Conservation (phyloP, 2,797 vertebrate genomes). For the Aselliscus stoliczkanus region DNA sequence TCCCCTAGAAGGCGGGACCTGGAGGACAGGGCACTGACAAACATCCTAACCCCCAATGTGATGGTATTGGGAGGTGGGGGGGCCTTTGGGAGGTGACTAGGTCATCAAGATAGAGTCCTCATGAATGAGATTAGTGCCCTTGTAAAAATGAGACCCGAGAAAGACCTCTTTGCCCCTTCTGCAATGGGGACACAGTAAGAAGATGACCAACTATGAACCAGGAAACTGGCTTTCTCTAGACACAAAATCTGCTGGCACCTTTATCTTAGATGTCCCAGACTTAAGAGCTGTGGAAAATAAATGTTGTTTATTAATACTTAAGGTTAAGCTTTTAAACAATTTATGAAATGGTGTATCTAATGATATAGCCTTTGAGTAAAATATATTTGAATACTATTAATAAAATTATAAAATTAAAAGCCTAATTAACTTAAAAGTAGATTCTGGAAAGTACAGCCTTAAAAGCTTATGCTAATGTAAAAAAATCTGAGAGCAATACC, state of each 20-base stretch:
- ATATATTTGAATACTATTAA: not conserved
- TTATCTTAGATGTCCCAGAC: not conserved
- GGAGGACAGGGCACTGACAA: not conserved
- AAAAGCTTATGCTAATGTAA: not conserved
- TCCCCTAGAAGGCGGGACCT: not conserved
- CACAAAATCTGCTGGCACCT: not conserved
- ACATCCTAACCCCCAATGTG: not conserved
- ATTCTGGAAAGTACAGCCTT: not conserved
- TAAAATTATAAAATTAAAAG: constrained; percentile 3
- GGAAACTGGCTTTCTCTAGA: not conserved
- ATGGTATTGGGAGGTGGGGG: not conserved
- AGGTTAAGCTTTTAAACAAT: not conserved
- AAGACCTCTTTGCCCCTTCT: not conserved
- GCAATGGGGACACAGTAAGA: not conserved
- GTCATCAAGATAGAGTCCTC: not conserved
- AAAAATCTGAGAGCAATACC: not conserved
- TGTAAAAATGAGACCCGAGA: not conserved
- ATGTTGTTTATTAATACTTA: not conserved
- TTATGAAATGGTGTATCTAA: not conserved
- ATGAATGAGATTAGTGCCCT: not conserved
- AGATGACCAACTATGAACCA: not conserved
- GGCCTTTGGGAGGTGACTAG: not conserved
- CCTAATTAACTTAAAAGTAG: constrained; percentile 13
- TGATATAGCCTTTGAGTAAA: not conserved
- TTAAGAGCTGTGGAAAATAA: not conserved